Percentiles rank a stretch among this genome's conserved stretches.
These are phyloP conservation scores for Gambusia affinis DNA, from an alignment of 2,113 vertebrate species.

Conservation along the genomic window DNA sequence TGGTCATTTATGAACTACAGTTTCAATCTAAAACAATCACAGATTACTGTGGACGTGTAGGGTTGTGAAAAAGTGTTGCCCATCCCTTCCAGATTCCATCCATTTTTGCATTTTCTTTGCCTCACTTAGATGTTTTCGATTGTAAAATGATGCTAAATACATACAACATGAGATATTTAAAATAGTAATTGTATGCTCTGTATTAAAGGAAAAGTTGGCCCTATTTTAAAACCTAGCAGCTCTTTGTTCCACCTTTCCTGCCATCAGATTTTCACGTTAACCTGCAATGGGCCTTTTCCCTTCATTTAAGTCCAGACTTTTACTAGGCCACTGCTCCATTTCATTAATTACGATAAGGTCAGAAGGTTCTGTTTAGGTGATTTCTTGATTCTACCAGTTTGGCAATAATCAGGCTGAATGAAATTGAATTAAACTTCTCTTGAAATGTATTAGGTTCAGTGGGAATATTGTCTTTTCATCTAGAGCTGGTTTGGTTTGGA, in stretches of 20 bases:
- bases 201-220: too few relatives aligned
- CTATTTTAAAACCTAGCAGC: too few relatives aligned
- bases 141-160: too few relatives aligned
- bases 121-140: too few relatives aligned
- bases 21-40: constrained; percentile 3
- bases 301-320: neutral
- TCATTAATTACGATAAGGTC: neutral
- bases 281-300: too few relatives aligned
- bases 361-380: neutral
- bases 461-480: neutral
- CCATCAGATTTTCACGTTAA: too few relatives aligned
- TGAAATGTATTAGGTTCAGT: neutral
- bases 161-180: too few relatives aligned
- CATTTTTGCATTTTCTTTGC: too few relatives aligned
- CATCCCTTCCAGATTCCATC: too few relatives aligned
- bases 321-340: neutral
- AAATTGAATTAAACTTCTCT: neutral
- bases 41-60: neutral
- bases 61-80: neutral
- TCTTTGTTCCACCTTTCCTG: too few relatives aligned
- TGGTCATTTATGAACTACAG: neutral
- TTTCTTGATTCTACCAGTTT: neutral
- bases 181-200: too few relatives aligned
- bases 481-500: neutral
- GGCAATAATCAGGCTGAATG: neutral